Evolutionary conservation across 2,797 vertebrate species (phyloP).

Genomic region (Hylomyscus alleni): DNA sequence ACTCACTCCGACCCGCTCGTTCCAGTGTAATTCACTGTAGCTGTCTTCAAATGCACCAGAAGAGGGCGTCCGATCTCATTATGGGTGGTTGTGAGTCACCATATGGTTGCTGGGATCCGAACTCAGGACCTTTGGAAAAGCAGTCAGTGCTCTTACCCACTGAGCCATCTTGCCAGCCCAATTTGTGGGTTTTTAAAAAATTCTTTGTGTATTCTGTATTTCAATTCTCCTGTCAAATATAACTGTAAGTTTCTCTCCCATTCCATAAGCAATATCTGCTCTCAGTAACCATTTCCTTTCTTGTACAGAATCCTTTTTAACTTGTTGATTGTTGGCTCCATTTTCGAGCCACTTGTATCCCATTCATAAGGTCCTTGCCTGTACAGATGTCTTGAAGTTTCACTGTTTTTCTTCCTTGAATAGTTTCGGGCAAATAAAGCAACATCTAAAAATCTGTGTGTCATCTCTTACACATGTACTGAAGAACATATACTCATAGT

Average conservation of each 20-base stretch:
- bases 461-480: slow-evolving; percentile 3
- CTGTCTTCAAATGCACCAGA: too few species aligned
- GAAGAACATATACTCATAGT: neutral
- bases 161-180: too few species aligned
- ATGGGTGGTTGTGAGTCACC: too few species aligned
- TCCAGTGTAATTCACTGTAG: too few species aligned
- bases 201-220: neutral
- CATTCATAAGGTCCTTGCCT: neutral
- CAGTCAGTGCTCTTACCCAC: too few species aligned
- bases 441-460: slow-evolving; percentile 37
- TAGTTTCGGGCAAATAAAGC: neutral
- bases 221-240: neutral
- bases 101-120: too few species aligned
- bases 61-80: too few species aligned
- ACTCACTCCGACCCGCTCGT: too few species aligned
- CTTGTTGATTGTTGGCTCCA: neutral
- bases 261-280: neutral
- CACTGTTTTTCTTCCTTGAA: neutral
- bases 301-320: neutral
- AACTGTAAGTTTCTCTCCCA: neutral
- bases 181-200: neutral
- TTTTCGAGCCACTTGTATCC: neutral
- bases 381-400: neutral
- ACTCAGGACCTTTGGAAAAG: too few species aligned
- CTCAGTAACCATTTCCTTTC: neutral